Evolutionary conservation across 2,797 vertebrate genomes (phyloP).

Genomic region (Acanthornis magna): DNA sequence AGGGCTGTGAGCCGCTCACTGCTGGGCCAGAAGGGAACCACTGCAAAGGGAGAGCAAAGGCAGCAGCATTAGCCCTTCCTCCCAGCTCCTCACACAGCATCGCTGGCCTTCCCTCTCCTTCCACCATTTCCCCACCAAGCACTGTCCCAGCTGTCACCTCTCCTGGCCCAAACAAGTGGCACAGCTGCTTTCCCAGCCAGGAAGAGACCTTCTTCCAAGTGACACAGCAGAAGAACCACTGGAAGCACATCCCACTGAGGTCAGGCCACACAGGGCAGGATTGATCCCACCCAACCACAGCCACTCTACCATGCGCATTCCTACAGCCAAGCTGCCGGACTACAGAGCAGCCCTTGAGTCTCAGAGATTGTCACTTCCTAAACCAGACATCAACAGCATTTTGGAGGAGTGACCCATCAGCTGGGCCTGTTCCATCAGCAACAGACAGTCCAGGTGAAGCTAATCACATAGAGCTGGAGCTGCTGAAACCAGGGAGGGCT

Average conservation of each 20-base stretch:
- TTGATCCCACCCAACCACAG: background rate
- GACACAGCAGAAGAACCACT: background rate
- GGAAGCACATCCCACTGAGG: background rate
- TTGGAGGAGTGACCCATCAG: background rate
- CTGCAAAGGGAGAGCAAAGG: background rate
- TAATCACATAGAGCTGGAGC: background rate
- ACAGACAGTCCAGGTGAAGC: background rate
- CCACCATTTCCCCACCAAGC: background rate
- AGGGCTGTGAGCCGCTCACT: background rate
- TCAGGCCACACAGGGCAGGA: background rate
- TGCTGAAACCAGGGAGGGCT: background rate
- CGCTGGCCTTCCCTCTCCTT: background rate
- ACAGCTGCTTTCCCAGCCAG: background rate
- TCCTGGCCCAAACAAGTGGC: background rate
- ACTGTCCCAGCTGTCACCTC: background rate
- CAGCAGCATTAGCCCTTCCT: background rate
- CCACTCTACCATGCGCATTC: background rate
- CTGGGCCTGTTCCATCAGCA: background rate
- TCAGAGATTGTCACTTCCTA: background rate
- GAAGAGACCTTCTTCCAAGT: background rate
- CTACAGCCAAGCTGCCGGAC: background rate
- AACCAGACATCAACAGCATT: background rate
- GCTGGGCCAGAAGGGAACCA: accelerated
- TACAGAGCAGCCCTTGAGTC: background rate
- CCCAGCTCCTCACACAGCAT: background rate